Percentiles rank a stretch among this genome's conserved stretches.
These are phyloP conservation scores for Phasianus colchicus DNA, from an alignment of 2,113 vertebrate genomes.

Conservation along the genomic window DNA sequence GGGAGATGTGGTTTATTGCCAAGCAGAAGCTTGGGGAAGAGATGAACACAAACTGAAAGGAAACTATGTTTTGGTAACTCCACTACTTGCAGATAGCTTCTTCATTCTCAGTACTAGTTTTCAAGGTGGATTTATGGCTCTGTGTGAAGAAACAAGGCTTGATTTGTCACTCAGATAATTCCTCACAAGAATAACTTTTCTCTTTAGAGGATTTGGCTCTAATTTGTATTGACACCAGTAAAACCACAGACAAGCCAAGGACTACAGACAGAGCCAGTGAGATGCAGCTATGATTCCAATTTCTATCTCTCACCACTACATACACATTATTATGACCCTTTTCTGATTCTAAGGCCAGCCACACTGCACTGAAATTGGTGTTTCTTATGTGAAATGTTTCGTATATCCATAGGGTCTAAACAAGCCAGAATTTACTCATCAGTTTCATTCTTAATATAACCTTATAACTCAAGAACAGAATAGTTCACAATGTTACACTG, in stretches of 20 bases:
- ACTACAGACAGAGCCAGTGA: neutral
- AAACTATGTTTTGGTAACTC: neutral
- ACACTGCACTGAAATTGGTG: neutral
- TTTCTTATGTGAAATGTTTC: neutral
- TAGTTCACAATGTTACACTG: neutral
- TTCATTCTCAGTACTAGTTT: neutral
- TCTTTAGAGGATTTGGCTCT: neutral
- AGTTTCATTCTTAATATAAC: neutral
- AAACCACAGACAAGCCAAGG: neutral
- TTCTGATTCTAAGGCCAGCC: neutral
- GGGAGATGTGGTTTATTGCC: neutral
- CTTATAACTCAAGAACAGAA: neutral
- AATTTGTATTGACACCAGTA: neutral
- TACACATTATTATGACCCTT: neutral
- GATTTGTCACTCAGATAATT: neutral
- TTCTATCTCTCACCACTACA: neutral
- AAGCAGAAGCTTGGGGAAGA: neutral
- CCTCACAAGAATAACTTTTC: neutral
- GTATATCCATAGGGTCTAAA: neutral
- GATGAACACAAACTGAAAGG: neutral
- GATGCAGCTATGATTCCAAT: neutral
- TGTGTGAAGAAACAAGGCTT: neutral
- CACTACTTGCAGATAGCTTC: neutral
- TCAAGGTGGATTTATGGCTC: neutral
- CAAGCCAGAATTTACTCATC: neutral